Conservation (phyloP, 2,797 vertebrate genomes). For the Lutjanus argentimaculatus region DNA sequence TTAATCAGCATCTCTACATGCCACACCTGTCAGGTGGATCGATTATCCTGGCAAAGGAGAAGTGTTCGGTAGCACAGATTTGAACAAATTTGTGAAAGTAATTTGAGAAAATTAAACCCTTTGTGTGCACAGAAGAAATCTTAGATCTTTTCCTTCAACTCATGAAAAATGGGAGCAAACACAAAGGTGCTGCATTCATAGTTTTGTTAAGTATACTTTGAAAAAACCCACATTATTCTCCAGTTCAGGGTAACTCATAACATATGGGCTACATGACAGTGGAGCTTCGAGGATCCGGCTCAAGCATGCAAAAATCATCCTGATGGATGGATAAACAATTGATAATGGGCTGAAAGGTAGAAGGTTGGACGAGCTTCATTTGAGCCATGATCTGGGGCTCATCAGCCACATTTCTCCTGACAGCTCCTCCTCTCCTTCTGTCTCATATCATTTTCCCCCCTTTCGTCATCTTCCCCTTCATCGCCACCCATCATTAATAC, state of each 20-base stretch:
- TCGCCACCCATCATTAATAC: conserved; percentile 81
- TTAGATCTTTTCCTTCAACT: too few species aligned
- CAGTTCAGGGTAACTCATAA: background rate
- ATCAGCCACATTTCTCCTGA: conserved; percentile 70
- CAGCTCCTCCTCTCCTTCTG: conserved; percentile 73
- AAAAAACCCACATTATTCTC: background rate
- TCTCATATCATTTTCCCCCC: conserved; percentile 72
- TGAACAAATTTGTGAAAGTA: too few species aligned
- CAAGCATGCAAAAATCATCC: conserved; percentile 32
- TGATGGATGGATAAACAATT: conserved; percentile 57
- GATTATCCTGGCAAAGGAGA: too few species aligned
- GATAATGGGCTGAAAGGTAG: conserved; percentile 57
- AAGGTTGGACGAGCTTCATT: conserved; percentile 68
- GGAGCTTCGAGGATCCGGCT: background rate
- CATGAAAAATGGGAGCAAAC: too few species aligned
- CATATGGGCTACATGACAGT: conserved; percentile 3
- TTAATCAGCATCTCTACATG: too few species aligned
- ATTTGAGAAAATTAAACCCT: too few species aligned
- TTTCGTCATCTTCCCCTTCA: conserved; percentile 69
- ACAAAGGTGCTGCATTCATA: too few species aligned
- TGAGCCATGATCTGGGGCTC: conserved; percentile 67
- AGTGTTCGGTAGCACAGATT: too few species aligned
- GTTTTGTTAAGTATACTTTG: background rate
- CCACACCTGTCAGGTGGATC: too few species aligned
- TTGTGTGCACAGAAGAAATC: too few species aligned